Conservation (phyloP, 2,113 vertebrate species). For the Ornithorhynchus anatinus region DNA sequence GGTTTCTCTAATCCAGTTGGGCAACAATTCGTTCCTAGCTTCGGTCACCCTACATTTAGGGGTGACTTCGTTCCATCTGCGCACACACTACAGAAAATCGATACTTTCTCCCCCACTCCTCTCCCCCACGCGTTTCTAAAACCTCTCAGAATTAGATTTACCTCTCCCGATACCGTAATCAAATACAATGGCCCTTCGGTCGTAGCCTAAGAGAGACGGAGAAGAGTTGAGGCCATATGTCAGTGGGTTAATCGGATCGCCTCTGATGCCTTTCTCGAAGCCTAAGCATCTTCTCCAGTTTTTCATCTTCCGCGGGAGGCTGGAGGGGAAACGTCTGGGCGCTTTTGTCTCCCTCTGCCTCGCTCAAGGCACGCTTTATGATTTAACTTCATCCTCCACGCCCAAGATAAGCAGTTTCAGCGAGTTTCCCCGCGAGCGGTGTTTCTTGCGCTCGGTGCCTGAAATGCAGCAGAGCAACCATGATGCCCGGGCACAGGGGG, state of each 20-base stretch:
- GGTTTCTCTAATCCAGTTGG: no score
- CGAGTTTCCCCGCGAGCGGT: constrained; percentile 6
- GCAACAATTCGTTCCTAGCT: no score
- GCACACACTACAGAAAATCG: background rate
- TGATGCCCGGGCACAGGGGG: background rate
- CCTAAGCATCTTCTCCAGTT: background rate
- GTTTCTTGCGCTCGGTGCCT: background rate
- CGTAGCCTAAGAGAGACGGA: background rate
- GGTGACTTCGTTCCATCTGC: no score
- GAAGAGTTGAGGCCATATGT: background rate
- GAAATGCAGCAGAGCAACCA: background rate
- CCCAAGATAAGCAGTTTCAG: background rate
- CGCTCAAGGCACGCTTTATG: background rate
- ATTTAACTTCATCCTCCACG: constrained; percentile 43
- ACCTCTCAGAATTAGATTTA: background rate
- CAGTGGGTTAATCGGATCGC: background rate
- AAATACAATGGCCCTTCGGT: background rate
- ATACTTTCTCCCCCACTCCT: background rate
- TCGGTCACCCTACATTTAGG: no score
- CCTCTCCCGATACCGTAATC: no score
- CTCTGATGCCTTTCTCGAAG: constrained; percentile 7
- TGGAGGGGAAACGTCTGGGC: background rate
- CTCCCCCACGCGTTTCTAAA: background rate
- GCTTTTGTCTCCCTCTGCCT: background rate
- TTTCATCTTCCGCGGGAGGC: background rate